Evolutionary conservation across 2,113 vertebrate species (phyloP).

Genomic region (Protobothrops mucrosquamatus): DNA sequence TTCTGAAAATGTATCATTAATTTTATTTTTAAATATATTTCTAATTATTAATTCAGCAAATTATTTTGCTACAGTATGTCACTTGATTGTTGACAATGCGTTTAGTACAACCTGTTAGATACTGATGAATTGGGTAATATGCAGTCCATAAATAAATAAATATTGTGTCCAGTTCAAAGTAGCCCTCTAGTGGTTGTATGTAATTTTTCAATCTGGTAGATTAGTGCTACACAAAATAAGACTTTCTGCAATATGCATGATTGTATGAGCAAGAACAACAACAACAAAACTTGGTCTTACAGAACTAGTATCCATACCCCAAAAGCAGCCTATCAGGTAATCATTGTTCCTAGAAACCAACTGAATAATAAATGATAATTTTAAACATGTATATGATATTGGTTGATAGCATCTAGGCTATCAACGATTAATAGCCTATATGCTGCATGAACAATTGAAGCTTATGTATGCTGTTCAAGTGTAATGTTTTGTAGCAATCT

Average conservation of each 20-base stretch:
- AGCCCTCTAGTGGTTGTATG: not conserved
- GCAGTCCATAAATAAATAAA: no score
- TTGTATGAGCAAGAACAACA: not conserved
- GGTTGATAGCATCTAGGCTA: not conserved
- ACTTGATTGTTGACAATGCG: no score
- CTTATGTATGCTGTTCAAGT: not conserved
- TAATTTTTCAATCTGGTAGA: not conserved
- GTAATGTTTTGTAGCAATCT: not conserved
- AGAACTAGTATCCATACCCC: no score
- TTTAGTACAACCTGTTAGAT: no score
- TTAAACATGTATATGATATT: not conserved
- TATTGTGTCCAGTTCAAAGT: no score
- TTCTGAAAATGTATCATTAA: no score
- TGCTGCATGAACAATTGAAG: not conserved
- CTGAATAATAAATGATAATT: not conserved
- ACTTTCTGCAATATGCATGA: not conserved
- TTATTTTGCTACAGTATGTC: no score
- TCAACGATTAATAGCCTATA: not conserved
- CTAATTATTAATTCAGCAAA: not conserved
- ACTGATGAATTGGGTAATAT: no score
- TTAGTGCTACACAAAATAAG: not conserved
- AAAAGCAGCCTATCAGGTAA: not conserved
- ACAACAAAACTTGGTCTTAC: not conserved
- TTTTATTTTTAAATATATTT: no score
- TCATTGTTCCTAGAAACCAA: not conserved